phyloP scores from a whole-genome alignment of 2,113 vertebrate genomes.

The Podiceps cristatus region DNA sequence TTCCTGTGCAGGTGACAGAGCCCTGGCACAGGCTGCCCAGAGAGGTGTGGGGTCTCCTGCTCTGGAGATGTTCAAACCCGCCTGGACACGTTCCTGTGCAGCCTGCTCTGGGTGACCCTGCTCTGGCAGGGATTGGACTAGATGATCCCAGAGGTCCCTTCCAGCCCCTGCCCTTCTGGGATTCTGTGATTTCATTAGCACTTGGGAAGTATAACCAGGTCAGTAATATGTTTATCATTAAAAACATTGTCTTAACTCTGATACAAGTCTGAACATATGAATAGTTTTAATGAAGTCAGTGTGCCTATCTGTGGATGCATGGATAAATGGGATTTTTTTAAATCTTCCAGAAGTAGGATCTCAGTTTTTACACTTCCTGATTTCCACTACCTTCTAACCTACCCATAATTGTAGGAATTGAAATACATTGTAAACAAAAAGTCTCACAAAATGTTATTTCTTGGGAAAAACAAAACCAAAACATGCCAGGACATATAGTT shows the following conservation, averaged over 20 bases:
- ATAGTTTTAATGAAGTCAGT: neutral
- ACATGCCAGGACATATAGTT: neutral
- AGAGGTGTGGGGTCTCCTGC: no score
- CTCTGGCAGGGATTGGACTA: no score
- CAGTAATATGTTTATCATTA: neutral
- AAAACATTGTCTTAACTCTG: neutral
- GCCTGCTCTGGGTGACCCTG: no score
- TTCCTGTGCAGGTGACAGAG: no score
- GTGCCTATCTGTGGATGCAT: neutral
- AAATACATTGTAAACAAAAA: neutral
- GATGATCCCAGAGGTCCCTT: no score
- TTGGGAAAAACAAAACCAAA: neutral
- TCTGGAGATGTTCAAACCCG: no score
- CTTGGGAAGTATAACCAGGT: neutral
- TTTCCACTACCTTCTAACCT: neutral
- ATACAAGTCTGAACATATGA: neutral
- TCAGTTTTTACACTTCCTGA: neutral
- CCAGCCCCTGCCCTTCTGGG: no score
- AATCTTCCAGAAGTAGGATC: neutral
- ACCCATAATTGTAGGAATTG: neutral
- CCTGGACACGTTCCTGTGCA: no score
- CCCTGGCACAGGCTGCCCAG: no score
- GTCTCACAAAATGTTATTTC: neutral
- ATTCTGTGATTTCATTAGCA: neutral
- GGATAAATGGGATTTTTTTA: neutral